Evolutionary conservation across 92 coral and sea anemone species (phyloP).

Genomic region (Parazoanthus darwini): DNA sequence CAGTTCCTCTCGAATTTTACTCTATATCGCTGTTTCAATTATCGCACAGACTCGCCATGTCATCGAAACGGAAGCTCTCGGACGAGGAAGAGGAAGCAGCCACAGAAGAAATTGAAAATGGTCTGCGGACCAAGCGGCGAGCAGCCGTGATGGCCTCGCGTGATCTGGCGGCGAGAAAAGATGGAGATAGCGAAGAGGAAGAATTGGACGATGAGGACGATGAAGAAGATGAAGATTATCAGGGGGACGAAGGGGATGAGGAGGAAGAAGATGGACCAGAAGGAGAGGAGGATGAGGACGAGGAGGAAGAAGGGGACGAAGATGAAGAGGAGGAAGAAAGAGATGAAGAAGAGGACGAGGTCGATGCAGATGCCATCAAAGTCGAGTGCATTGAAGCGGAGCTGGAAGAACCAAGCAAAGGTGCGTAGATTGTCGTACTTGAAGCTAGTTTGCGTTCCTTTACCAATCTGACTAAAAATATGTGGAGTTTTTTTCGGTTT

Average conservation of each 20-base stretch:
- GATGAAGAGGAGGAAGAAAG: constrained; percentile 51
- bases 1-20: neutral
- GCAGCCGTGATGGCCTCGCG: constrained; percentile 83
- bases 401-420: constrained; percentile 57
- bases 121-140: constrained; percentile 71
- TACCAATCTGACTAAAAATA: neutral
- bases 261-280: constrained; percentile 63
- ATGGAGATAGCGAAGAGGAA: constrained; percentile 68
- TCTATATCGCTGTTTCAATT: neutral
- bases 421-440: neutral
- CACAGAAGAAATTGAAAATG: constrained; percentile 75
- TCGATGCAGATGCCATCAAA: constrained; percentile 76
- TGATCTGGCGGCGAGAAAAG: constrained; percentile 76
- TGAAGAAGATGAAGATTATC: constrained; percentile 72
- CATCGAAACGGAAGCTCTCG: constrained; percentile 87
- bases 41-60: constrained; percentile 50
- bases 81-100: constrained; percentile 80
- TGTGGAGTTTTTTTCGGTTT: neutral
- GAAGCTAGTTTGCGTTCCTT: neutral
- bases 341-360: constrained; percentile 71
- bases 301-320: constrained; percentile 67
- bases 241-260: constrained; percentile 77
- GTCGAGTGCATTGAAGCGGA: constrained; percentile 50
- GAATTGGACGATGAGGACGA: constrained; percentile 80
- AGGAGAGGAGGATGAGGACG: constrained; percentile 68